A percentile compares a stretch with the other conserved stretches of the same genome.
Conservation (phyloP, 2,888 invertebrate genomes). For the Spisula subtruncata region DNA sequence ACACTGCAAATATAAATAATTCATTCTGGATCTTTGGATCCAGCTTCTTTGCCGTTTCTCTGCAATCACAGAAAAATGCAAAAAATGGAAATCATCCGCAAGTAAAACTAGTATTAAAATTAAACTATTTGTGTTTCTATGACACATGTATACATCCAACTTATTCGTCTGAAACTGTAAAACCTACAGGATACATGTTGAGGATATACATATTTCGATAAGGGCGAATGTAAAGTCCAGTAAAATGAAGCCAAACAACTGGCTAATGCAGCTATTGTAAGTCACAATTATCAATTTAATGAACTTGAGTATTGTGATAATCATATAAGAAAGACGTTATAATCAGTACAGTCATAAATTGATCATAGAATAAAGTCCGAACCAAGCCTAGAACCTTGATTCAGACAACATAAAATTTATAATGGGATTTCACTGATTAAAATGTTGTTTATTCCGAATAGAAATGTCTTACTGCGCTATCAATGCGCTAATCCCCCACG, state of each 20-base stretch:
- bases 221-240: background rate
- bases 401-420: too few relatives aligned
- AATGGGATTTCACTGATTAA: too few relatives aligned
- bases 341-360: background rate
- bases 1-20: slow-evolving; percentile 96
- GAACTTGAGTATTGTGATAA: background rate
- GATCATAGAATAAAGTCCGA: too few relatives aligned
- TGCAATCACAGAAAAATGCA: slow-evolving; percentile 87
- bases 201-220: background rate
- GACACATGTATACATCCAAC: too few relatives aligned
- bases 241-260: background rate
- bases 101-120: too few relatives aligned
- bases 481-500: too few relatives aligned
- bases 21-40: slow-evolving; percentile 94
- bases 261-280: background rate
- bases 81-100: background rate
- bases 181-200: too few relatives aligned
- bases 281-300: background rate
- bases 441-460: too few relatives aligned
- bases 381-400: too few relatives aligned
- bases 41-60: slow-evolving; percentile 91
- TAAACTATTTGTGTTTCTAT: too few relatives aligned
- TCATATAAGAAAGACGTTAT: background rate
- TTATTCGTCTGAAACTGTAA: too few relatives aligned
- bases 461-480: too few relatives aligned